Evolutionary conservation across 2,888 invertebrate genomes (phyloP), one percentile per base, ranked within the genome.

Genomic region (Cephus rjabovi): DNA sequence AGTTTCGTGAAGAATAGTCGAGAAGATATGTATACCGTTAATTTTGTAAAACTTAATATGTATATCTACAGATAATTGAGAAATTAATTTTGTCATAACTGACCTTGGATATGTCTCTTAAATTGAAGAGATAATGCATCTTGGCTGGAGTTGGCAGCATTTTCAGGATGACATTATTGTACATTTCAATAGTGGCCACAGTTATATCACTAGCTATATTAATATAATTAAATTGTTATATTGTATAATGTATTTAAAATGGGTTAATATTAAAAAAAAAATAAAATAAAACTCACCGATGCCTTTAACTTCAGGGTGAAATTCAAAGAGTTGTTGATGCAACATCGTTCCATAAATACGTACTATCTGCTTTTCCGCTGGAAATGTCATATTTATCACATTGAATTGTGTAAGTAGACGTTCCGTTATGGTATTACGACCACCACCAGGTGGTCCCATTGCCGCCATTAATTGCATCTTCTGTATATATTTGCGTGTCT

Each of bases 401-500:
- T 94, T 95, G 92, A 97, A 97, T 87, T 95, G 94, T 74, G 97
- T 96, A 84, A 96, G 93, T 75, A 98, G 94, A 1, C 97, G 94
- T 74, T 95, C 92, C 0, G 97, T 96, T 78, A 98, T 95, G 31
- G 94, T 93, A 82, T 97, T 96, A 30, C 97, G 94, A 1, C 97
- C 97, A 1, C 97, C 97, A 2, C 97, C 97, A 0, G 97, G 96
- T 0, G 97, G 97, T 0, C 97, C 97, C 94, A 97, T 97, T 0
- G 97, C 95, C 3, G 94, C 95, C 88, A 97, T 93, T 74, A 97
- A 91, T 80, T 96, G 93, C 94, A 97, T 96, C 89, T 95, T 96
- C 95, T 96, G 89, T 6, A 97, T 94, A 85, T 95, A 95, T 89
- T 95, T 96, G 86, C 95, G 93, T 88, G 94, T 94, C 92, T 97